Evolutionary conservation across 2,888 invertebrate species (phyloP), one percentile per base, ranked within the genome.

Genomic region (Myopa testacea): DNA sequence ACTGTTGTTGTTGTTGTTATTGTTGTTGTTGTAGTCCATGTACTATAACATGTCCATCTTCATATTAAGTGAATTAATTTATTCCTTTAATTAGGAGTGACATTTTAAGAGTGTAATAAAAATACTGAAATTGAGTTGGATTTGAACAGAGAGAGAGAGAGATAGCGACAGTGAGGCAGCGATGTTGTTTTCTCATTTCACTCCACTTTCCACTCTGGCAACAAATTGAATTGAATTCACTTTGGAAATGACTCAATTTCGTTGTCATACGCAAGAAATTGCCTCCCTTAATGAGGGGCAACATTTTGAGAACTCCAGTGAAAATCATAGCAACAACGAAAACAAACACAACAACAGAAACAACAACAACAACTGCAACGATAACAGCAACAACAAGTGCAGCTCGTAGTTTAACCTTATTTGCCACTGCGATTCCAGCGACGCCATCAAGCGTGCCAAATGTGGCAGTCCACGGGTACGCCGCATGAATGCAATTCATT

Each of bases 241-340:
- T 40, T 40, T 65, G 52, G n/a, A 68, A 68, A 75, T 75, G 75
- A 67, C 75, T 75, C 68, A 68, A 75, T 75, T 75, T 60, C 50
- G 38, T 62, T 62, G 26, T 7, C 26, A 62, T 7, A 2, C 40
- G 50, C 26, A n/a, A 45, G 58, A 75, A 55, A 52, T n/a, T n/a
- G n/a, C 19, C 50, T 68, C 38, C 67, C 26, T 40, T 75, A 67
- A 68, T 68, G 58, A 40, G 14, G 40, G 34, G 38, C 55, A 10
- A n/a, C 26, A 26, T 62, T 62, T 75, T 58, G 75, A 5, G 3
- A 75, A 52, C 40, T 37, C 4, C 12, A 45, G 1, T 26, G 62
- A 67, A 52, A 60, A 83, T 82, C 82, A 80, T 80, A 78, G 80
- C 78, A 81, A 79, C 69, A 26, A 26, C 2, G 26, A 26, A 52